Base-by-base conservation (phyloP, 1,140 invertebrate genomes). In the Euura lappo region DNA sequence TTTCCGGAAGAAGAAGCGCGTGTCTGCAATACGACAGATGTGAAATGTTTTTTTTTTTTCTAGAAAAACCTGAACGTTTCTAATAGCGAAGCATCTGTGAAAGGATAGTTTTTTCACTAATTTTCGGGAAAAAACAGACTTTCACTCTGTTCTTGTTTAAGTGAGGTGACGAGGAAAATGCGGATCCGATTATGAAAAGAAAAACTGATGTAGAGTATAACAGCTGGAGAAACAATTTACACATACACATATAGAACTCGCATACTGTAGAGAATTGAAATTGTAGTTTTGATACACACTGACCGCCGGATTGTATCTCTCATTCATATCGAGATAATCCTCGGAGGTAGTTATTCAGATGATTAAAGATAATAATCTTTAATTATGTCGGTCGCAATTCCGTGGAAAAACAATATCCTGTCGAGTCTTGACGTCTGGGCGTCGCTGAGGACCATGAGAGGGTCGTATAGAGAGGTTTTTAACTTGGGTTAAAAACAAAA, bases 401-500 rank as follows among this genome's bases (percentile, higher is more conserved):
- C 65, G 47, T 66, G 44, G 69, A 71, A 71, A 78, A 79, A 79
- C 76, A 78, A 79, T 79, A 78, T 78, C 77, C 78, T 76, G 77
- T 76, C 75, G 78, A 74, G 71, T 60, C 70, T 74, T 72, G 71
- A 28, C 28, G 28, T 28, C 28, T 28, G 72, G 78, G 70, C 73
- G 75, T 70, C 8, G 11, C 66, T 28, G 28, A 28, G 28, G 28
- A 28, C 28, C 28, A 28, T 28, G 28, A 28, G 28, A 28, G 28
- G 28, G 28, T 28, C 28, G 28, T 28, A 28, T 28, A 28, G 28
- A 28, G 28, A 28, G 28, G 28, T 28, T 28, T 78, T 78, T 76
- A 74, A 74, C 78, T 75, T 76, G 76, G 76, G 75, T 79, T 79
- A 79, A 79, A 76, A 78, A 74, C 77, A 43, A 71, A 73, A 73